These are phyloP conservation scores for Lochmaea crataegi DNA, from an alignment of 2,888 invertebrate species.

Conservation along the genomic window DNA sequence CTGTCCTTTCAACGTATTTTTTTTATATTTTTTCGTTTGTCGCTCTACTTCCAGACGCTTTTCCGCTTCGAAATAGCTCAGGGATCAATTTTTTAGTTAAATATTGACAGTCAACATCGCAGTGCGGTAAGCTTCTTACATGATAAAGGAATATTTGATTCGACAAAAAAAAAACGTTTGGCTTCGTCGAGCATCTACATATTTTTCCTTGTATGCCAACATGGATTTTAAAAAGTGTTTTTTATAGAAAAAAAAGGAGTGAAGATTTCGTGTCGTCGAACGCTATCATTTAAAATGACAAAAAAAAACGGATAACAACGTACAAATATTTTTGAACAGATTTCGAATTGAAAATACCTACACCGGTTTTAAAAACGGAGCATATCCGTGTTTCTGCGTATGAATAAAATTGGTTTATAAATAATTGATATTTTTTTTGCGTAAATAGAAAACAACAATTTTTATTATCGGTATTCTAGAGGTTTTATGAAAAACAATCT, in stretches of 20 bases:
- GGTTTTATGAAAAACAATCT: too few species aligned
- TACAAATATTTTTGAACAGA: too few species aligned
- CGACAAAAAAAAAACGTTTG: neutral
- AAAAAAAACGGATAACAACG: neutral
- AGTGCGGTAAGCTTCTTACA: slow-evolving; percentile 9
- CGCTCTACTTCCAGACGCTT: slow-evolving; percentile 1
- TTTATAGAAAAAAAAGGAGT: neutral
- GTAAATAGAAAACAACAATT: too few species aligned
- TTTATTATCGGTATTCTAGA: too few species aligned
- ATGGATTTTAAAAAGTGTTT: neutral
- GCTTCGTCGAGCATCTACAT: slow-evolving; percentile 7
- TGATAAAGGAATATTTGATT: slow-evolving; percentile 21
- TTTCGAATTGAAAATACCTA: too few species aligned
- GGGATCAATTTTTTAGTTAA: slow-evolving; percentile 29
- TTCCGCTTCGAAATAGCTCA: slow-evolving; percentile 9
- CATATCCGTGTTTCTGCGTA: too few species aligned
- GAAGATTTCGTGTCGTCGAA: neutral
- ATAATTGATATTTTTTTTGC: too few species aligned
- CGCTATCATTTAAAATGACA: neutral
- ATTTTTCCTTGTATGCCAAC: slow-evolving; percentile 5
- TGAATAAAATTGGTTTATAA: too few species aligned
- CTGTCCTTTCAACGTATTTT: slow-evolving; percentile 20
- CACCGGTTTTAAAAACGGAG: too few species aligned
- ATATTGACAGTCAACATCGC: slow-evolving; percentile 31
- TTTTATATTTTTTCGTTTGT: slow-evolving; percentile 10